Evolutionary conservation across 2,113 vertebrate species (phyloP).

Genomic region (Dasyornis broadbenti): DNA sequence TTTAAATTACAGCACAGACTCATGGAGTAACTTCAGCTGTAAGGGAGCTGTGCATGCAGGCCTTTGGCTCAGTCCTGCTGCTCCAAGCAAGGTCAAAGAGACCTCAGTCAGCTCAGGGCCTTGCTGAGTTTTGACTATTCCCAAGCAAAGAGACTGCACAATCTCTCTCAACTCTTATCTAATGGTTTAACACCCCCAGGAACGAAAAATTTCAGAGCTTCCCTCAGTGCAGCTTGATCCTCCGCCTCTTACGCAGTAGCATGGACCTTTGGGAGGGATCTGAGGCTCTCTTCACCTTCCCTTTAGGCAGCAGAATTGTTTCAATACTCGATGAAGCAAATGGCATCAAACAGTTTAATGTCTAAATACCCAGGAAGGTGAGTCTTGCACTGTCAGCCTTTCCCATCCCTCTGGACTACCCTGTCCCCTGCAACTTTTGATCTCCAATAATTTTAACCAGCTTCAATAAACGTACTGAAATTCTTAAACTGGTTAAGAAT

Average conservation of each 20-base stretch:
- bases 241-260: neutral
- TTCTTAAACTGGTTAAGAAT: neutral
- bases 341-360: neutral
- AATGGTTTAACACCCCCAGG: neutral
- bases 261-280: neutral
- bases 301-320: neutral
- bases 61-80: neutral
- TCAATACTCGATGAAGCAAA: neutral
- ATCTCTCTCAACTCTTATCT: neutral
- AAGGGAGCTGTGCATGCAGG: neutral
- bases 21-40: neutral
- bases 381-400: neutral
- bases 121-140: neutral
- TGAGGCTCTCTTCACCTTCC: neutral
- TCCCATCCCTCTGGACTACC: neutral
- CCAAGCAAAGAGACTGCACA: neutral
- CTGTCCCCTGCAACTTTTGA: neutral
- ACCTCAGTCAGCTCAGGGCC: neutral
- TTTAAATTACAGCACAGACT: neutral
- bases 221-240: neutral
- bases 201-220: neutral
- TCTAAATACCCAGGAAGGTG: neutral
- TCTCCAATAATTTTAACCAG: neutral
- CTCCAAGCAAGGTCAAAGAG: neutral
- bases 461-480: neutral